Base-by-base conservation (phyloP, 2,888 invertebrate species). In the Callinectes sapidus region DNA sequence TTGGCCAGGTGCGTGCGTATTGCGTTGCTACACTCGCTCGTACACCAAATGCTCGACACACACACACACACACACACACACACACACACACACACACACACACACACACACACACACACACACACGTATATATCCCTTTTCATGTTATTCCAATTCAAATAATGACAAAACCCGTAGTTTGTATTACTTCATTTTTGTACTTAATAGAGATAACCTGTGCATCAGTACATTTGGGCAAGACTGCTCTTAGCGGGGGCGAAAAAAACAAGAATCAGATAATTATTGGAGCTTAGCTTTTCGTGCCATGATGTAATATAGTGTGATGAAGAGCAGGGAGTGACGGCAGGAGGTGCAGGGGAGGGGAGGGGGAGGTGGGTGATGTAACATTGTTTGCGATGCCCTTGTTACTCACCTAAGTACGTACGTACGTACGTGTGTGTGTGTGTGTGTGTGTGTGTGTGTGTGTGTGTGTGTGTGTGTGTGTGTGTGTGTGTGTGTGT, bases 401-500 rank as follows among this genome's bases (percentile, higher is more conserved):
- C 61, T 61, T 35, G 32, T 35, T 81, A 5, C 85, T 35, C 16
- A 81, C 85, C 0, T 81, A 81, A 16, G 23, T 81, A 16, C 23
- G 32, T 81, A 6, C 6, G 32, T 81, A 6, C 6, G 85, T 81
- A 32, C 32, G 85, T 81, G 85, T 81, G 85, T 81, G 85, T 81
- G 85, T 81, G 85, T 81, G 85, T 81, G 85, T 81, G 85, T 81
- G 85, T 81, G 85, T 81, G 85, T 81, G 85, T 81, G 85, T 81
- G 85, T 35, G 85, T 81, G 85, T 81, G 85, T 81, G 85, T 81
- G 32, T 81, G 81, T 81, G 81, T 81, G 81, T 81, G 81, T 81
- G 81, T 81, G 81, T 81, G 81, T 81, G 81, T 81, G 81, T 81
- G 81, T 81, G 81, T 81, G 81, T 71, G 71, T 71, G 71, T 71